A percentile compares a stretch with the other conserved stretches of the same genome.
These are phyloP conservation scores for Hippocampus zosterae DNA, from an alignment of 2,113 vertebrate genomes.

Conservation along the genomic window DNA sequence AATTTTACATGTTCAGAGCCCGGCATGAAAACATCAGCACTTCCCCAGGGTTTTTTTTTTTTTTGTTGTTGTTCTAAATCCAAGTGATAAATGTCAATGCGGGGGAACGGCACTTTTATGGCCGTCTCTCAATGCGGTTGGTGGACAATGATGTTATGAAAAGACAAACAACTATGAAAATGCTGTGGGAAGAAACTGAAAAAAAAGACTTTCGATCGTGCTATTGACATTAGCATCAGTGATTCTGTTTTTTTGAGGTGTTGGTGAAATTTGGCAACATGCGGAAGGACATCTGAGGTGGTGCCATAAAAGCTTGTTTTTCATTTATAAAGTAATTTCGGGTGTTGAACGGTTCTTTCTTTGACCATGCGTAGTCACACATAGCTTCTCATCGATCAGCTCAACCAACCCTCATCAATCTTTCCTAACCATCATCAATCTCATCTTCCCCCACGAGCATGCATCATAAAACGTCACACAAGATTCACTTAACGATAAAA, in stretches of 20 bases:
- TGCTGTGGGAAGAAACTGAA: constrained; percentile 22
- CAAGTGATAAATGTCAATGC: constrained; percentile 44
- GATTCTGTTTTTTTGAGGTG: constrained; percentile 16
- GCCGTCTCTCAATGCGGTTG: constrained; percentile 17
- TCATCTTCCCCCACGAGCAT: background rate
- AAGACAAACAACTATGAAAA: constrained; percentile 15
- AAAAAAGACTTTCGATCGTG: background rate
- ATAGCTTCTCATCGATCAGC: background rate
- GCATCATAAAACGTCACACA: background rate
- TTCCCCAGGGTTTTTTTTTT: constrained; percentile 19
- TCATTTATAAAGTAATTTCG: background rate
- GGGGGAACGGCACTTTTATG: constrained; percentile 23
- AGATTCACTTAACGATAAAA: background rate
- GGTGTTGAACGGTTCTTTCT: background rate
- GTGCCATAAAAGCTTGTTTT: background rate
- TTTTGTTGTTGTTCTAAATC: constrained; percentile 25
- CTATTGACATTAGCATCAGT: constrained; percentile 10
- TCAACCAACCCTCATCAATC: background rate
- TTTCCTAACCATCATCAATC: background rate
- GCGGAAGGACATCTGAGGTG: background rate
- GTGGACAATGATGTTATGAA: constrained; percentile 21
- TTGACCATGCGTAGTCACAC: background rate
- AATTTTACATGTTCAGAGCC: constrained; percentile 9
- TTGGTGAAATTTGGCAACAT: background rate
- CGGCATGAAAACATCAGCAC: constrained; percentile 27